Base-by-base conservation (phyloP, 2,888 invertebrate species). In the Eristalis pertinax region DNA sequence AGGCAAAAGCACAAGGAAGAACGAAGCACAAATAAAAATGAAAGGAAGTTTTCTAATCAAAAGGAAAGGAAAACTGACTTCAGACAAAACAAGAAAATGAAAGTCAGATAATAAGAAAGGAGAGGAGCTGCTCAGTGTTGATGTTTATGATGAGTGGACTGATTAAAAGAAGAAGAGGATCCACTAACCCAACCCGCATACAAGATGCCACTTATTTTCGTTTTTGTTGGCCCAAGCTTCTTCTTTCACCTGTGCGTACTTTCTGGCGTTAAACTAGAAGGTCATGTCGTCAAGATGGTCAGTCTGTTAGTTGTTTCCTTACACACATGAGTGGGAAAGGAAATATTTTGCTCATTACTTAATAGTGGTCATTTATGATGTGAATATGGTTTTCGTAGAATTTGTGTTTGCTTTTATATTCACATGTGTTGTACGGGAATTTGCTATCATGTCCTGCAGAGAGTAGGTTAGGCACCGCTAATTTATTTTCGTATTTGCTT, bases 101-200 rank as follows among this genome's bases (percentile, higher is more conserved):
- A 50, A 50, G 50, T 19, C 19, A 50, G n/a, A 19, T 50, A 19
- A 50, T 50, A 50, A 50, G 19, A 50, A 50, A 19, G 50, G 2
- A 8, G 50, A 50, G n/a, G 19, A 19, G 8, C 50, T 50, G 50
- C 8, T 50, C 50, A 19, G 50, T 50, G 50, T 50, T 50, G 50
- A 50, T 50, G 50, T 50, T 50, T 50, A 50, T 50, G 50, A 50
- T 50, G 50, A 50, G 50, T 50, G 50, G 50, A 50, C 50, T 50
- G 50, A 50, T 50, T 50, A 50, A 50, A 50, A 19, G 50, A 50
- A 19, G 50, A 50, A 50, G 50, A 50, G 50, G 19, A n/a, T 50
- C 19, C 19, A 8, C 50, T 19, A 19, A 8, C 4, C 43, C 7
- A n/a, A 4, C n/a, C 43, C n/a, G 7, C 43, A 7, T 35, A 35